A percentile compares a stretch with the other conserved stretches of the same genome.
These are phyloP conservation scores for Hanleya hanleyi DNA, from an alignment of 2,888 invertebrate species.

Conservation along the genomic window DNA sequence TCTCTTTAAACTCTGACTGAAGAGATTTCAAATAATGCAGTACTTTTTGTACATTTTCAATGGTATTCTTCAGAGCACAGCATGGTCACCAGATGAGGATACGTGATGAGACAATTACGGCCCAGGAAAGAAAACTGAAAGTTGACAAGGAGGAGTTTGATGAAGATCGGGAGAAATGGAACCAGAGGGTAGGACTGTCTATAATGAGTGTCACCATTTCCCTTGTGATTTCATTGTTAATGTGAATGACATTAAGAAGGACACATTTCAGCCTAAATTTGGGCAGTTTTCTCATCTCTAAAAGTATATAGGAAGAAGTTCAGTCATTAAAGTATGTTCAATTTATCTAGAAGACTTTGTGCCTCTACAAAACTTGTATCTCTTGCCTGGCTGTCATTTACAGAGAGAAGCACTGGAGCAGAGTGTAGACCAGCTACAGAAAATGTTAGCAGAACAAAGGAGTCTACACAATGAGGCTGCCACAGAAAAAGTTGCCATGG, in stretches of 20 bases:
- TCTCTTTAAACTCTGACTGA: no score
- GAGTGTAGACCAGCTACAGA: constrained; percentile 56
- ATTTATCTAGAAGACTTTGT: no score
- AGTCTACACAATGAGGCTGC: constrained; percentile 57
- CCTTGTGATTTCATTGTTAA: no score
- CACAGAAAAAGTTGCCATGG: constrained; percentile 45
- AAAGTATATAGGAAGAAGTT: no score
- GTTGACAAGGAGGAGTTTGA: constrained; percentile 47
- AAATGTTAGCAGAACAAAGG: constrained; percentile 51
- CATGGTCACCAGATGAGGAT: constrained; percentile 52
- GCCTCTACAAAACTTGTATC: no score
- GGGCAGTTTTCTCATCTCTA: no score
- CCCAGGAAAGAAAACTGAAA: constrained; percentile 54
- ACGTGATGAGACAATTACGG: constrained; percentile 51
- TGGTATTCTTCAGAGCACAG: constrained; percentile 48
- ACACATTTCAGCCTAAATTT: no score
- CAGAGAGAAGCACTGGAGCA: constrained; percentile 59
- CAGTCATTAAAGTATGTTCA: not conserved
- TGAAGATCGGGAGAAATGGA: constrained; percentile 53
- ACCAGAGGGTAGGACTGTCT: constrained; percentile 45
- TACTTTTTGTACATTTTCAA: no score
- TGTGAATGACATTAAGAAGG: not conserved
- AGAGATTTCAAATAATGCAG: no score
- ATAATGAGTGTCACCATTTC: not conserved
- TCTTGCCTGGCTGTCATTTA: constrained; percentile 6